Evolutionary conservation across 2,888 invertebrate genomes (phyloP), one percentile per base, ranked within the genome.

Genomic region (Panopea generosa): DNA sequence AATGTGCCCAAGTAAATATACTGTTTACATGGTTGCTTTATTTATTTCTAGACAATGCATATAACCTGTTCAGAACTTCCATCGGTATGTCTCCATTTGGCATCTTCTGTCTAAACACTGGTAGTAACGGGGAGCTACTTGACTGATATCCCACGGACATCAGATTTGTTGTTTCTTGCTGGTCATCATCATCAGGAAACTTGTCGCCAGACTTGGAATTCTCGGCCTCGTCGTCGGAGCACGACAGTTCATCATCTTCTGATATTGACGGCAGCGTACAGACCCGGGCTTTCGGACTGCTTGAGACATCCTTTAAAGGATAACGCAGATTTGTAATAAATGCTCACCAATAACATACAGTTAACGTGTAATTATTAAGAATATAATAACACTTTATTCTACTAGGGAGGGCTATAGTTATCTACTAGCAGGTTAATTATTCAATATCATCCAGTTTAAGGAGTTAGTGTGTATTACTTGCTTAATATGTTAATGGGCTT

Each of bases 211-310:
- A 55, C 22, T 72, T 66, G 16, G 49, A 43, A 16, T 33, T 4
- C 6, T 45, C 20, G 6, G 40, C 27, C 1, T 77, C 81, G 1
- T 81, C 81, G 24, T 81, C 77, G 2, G 77, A 68, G 1, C 59
- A 68, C 7, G 77, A 72, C 2, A 86, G 86, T 59, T 91, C 98
- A 90, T 98, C 98, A 85, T 98, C 98, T 93, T 98, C 98, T 72
- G 97, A 97, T 91, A 98, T 98, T 43, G 98, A 98, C 2, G 98
- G 98, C 52, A 97, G 93, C 0, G 97, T 96, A 81, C 97, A 93
- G 1, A 97, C 96, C 1, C 97, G 96, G 62, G 95, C 95, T 11
- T 96, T 96, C 85, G 90, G 89, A 40, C 81, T 84, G 59, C 91
- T 92, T 38, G 89, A 62, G 2, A 60, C 47, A 55, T 80, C 74